A percentile compares a stretch with the other conserved stretches of the same genome.
phyloP scores from a whole-genome alignment of 2,113 vertebrate species.

The Potamarius usumacintae region DNA sequence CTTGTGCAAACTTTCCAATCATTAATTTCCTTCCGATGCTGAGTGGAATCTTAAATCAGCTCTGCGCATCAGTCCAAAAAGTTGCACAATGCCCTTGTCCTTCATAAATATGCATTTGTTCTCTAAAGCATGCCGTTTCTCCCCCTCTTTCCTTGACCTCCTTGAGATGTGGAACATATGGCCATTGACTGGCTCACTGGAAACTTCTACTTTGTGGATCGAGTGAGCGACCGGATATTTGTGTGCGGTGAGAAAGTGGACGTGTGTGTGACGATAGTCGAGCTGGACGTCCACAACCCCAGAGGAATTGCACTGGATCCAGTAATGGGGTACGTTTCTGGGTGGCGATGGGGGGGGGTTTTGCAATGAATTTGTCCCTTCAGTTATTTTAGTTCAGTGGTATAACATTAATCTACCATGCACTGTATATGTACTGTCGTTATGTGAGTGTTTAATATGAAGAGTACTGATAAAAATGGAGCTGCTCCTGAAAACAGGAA shows the following conservation, averaged over 20 bases:
- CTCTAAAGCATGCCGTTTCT: neutral
- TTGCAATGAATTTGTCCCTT: too few relatives aligned
- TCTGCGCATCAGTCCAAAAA: neutral
- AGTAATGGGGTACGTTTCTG: slow-evolving; percentile 75
- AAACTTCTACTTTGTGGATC: slow-evolving; percentile 85
- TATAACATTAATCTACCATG: neutral
- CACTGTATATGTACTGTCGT: neutral
- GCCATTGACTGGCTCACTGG: slow-evolving; percentile 84
- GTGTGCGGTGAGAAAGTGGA: slow-evolving; percentile 76
- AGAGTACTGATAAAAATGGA: neutral
- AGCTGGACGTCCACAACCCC: slow-evolving; percentile 81
- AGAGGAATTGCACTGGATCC: slow-evolving; percentile 83
- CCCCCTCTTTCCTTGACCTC: slow-evolving; percentile 33
- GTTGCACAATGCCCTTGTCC: slow-evolving; percentile 8
- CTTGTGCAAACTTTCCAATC: slow-evolving; percentile 34
- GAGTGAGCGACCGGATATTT: slow-evolving; percentile 78
- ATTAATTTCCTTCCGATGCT: slow-evolving; percentile 13
- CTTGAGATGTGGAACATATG: slow-evolving; percentile 81
- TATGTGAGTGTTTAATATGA: neutral
- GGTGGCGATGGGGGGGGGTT: too few relatives aligned
- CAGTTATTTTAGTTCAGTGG: neutral
- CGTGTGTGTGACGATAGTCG: slow-evolving; percentile 79
- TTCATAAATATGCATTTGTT: slow-evolving; percentile 33
- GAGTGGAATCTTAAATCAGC: slow-evolving; percentile 32
- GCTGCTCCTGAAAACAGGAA: neutral